These are phyloP conservation scores for Nothoprocta perdicaria DNA, from an alignment of 2,113 vertebrate genomes.

Conservation along the genomic window DNA sequence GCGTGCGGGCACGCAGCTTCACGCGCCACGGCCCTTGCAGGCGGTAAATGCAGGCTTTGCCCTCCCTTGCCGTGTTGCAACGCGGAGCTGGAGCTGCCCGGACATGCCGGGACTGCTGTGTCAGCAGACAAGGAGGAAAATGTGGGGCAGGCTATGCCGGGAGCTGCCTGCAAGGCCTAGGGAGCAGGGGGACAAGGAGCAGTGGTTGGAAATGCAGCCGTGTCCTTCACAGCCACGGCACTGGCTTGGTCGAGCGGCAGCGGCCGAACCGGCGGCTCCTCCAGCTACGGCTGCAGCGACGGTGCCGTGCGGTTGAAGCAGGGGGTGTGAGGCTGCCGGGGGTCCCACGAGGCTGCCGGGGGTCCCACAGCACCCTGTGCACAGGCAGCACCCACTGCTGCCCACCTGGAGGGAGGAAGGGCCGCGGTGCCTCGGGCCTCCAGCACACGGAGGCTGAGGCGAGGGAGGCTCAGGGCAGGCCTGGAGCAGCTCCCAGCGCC, in stretches of 20 bases:
- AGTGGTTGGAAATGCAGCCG: neutral
- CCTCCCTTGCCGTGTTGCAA: neutral
- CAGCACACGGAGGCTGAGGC: too few species aligned
- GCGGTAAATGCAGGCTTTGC: neutral
- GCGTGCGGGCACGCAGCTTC: neutral
- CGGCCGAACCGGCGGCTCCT: fast-evolving
- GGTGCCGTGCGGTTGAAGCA: neutral
- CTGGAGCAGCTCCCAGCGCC: too few species aligned
- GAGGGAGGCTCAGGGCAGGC: too few species aligned
- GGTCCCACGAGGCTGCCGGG: neutral
- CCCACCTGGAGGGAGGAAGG: neutral
- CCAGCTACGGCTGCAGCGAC: fast-evolving
- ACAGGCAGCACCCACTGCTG: fast-evolving
- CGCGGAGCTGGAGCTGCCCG: neutral
- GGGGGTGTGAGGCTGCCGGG: too few species aligned
- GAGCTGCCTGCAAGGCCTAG: too few species aligned
- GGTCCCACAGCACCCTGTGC: neutral
- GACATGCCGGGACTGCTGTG: neutral
- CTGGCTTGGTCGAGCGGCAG: neutral
- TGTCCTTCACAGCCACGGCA: neutral
- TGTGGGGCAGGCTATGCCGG: too few species aligned
- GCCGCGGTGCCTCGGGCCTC: fast-evolving
- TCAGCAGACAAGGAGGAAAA: neutral
- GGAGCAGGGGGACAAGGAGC: too few species aligned
- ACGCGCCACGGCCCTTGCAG: neutral